A percentile compares a stretch with the other conserved stretches of the same genome.
Conservation (phyloP, 2,113 vertebrate species). For the Cyanoderma ruficeps region DNA sequence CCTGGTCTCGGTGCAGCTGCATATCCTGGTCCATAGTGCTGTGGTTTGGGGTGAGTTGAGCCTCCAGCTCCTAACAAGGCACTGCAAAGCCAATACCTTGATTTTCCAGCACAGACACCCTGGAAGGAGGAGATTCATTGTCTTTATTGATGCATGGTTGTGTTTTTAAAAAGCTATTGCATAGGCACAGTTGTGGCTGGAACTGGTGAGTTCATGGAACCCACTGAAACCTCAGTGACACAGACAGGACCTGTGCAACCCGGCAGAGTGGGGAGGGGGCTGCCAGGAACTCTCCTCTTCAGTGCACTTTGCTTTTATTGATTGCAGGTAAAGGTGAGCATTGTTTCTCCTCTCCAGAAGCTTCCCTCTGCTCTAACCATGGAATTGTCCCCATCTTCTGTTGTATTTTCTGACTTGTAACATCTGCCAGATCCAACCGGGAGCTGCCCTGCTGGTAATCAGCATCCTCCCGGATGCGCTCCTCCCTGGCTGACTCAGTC, state of each 20-base stretch:
- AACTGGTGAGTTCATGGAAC: background rate
- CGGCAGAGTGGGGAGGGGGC: accelerated
- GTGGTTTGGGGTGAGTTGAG: accelerated
- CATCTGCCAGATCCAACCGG: background rate
- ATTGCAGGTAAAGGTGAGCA: background rate
- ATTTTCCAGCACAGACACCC: background rate
- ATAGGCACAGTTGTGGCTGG: background rate
- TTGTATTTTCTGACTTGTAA: background rate
- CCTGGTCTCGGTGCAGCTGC: background rate
- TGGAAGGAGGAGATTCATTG: background rate
- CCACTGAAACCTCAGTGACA: background rate
- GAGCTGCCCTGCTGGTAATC: conserved; percentile 31
- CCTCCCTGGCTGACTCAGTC: conserved; percentile 56
- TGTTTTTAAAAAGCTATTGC: background rate
- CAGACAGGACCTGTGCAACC: background rate
- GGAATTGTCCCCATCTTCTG: background rate
- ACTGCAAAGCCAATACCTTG: background rate
- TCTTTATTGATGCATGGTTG: background rate
- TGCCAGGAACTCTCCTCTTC: background rate
- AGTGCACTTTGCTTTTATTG: background rate
- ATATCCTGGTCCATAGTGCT: accelerated
- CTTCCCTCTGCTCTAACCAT: background rate
- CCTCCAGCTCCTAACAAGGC: background rate
- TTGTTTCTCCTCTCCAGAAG: background rate
- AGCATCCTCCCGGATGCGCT: background rate